Base-by-base conservation (phyloP, 2,888 invertebrate species). In the Eledone cirrhosa region DNA sequence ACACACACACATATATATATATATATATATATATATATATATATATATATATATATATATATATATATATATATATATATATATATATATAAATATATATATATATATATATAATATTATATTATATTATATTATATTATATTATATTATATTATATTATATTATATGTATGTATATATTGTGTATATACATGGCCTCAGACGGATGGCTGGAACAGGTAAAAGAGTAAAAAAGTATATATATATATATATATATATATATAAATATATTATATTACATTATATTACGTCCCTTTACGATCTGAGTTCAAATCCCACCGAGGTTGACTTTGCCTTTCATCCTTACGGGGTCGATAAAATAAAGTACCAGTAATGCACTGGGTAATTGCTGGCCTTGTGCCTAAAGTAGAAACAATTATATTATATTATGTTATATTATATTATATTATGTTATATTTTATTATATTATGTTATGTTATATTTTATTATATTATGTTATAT, bases 21-120 rank as follows among this genome's bases (percentile, higher is more conserved):
- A 53, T 53, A 53, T 53, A 53, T 53, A 53, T 53, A 53, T 53
- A 53, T 53, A 53, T 53, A 53, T 53, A 53, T 53, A 53, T 53
- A 53, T 53, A 53, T 53, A 53, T 53, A 53, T 53, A 53, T 53
- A 53, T 53, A 53, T 53, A 53, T 53, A 53, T 53, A 53, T 53
- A 53, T 53, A 53, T 53, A 53, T 53, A 53, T 53, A 53, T 53
- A 53, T 53, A 53, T 53, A 53, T 53, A 53, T 53, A 53, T 53
- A 53, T 53, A 53, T 53, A 53, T 53, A 53, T 53, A 53, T 53
- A 53, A 16, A 53, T 53, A 53, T 53, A 53, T 53, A 53, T 53
- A 53, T 53, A 53, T 53, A 53, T 53, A 13, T 53, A 16, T 53
- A 53, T 19, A 16, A 16, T 19, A 22, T 53, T 19, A 22, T 19